Base-by-base conservation (phyloP, 2,888 invertebrate species). In the Pammene fasciana region DNA sequence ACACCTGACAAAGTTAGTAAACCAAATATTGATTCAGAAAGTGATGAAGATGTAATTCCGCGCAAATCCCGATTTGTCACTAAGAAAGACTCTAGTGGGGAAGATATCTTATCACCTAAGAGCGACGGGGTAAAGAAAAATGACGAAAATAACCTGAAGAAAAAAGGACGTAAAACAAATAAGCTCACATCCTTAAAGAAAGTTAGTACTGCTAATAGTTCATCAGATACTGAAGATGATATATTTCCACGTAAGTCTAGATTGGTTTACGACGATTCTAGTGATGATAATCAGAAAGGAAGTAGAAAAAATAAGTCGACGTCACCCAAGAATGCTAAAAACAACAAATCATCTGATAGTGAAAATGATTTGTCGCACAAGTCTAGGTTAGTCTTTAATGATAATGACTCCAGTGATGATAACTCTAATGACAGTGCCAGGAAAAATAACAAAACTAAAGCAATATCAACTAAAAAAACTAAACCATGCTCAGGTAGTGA, bases 161-260 rank as follows among this genome's bases (percentile, higher is more conserved):
- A 50, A 68, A 64, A 36, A 72, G 16, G 14, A 18, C 26, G 13
- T 50, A 11, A 4, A 5, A 50, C 11, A 26, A 50, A 50, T 18
- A 36, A 18, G 9, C 41, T 1, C 16, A 6, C 11, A 68, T 38
- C 36, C 0, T 26, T n/a, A 11, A 45, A 48, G n/a, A 55, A 61
- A 16, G 45, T 38, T 56, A 54, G 46, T 13, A 62, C 43, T 18
- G 34, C 7, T 18, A 59, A 5, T 59, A 26, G 0, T 43, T 72
- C 71, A 43, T 52, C 67, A 66, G 78, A 76, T 5, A 75, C 57
- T 61, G 76, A 75, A 14, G 71, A 10, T 16, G 57, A 72, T 65
- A 16, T 55, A 26, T 57, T 54, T n/a, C 50, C 54, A 60, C 57
- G 16, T 45, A 78, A 78, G 67, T 76, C 78, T 26, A 79, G 75